Base-by-base conservation (phyloP, 2,797 vertebrate species). In the Enteromius paludinosus region DNA sequence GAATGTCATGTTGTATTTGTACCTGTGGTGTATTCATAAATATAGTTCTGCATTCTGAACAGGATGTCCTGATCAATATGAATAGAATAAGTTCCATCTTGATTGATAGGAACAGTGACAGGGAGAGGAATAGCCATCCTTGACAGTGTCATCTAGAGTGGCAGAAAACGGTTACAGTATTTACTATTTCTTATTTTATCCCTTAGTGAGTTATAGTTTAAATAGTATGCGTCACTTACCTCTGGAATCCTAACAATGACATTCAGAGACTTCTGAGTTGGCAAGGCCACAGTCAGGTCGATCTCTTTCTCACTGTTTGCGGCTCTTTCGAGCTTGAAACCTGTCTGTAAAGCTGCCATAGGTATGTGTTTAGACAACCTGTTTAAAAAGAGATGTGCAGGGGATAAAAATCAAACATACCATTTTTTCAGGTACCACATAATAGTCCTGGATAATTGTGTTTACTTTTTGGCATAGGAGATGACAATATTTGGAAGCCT, bases 241-340 rank as follows among this genome's bases (percentile, higher is more conserved):
- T 73, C 89, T 86, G 93, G 92, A 81, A 90, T 87, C 83, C 87
- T 92, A 79, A 93, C 14, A 65, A 90, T 49, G 65, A 94, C 1
- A 74, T 92, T 89, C 28, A 95, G 4, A 7, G 71, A 89, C 30
- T 33, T 88, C 33, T 93, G 87, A 66, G 89, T 81, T 59, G 83
- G 86, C 30, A 88, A 72, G 62, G 90, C 89, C 56, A 91, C 30
- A 0, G 92, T 92, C 69, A 96, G 3, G 76, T 81, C 93, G 45
- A 95, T 87, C 88, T 96, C 86, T n/a, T 81, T 93, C 14, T 79
- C 87, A 28, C 82, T 82, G 85, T 96, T 96, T 70, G 87, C 93
- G 84, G 0, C 3, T 17, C 90, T 91, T 86, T 82, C 87, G 80
- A 83, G 74, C 17, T 2, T 83, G 6, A 90, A 54, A 5, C 93